phyloP scores from a whole-genome alignment of 2,113 vertebrate species.

The Menura novaehollandiae region DNA sequence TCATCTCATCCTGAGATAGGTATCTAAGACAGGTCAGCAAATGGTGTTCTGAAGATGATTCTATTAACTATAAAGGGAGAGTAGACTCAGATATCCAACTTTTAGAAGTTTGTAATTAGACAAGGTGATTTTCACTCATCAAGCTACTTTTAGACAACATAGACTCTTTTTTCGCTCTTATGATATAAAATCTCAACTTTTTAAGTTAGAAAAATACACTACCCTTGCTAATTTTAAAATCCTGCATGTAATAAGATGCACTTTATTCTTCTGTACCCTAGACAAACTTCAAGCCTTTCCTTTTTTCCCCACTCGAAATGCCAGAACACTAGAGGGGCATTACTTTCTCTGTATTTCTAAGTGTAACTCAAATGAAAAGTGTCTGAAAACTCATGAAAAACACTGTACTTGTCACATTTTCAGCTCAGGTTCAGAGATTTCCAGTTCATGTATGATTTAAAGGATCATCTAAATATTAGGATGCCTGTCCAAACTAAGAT shows the following conservation, averaged over 20 bases:
- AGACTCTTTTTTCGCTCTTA: neutral
- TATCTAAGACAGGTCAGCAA: constrained; percentile 17
- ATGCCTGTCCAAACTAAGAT: neutral
- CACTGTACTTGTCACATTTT: neutral
- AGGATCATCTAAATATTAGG: constrained; percentile 6
- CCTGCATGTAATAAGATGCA: neutral
- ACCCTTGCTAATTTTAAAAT: neutral
- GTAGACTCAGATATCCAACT: neutral
- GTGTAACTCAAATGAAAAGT: neutral
- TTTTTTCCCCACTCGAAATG: neutral
- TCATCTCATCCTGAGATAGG: neutral
- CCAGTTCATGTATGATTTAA: neutral
- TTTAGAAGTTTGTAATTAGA: constrained; percentile 9
- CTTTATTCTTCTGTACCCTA: neutral
- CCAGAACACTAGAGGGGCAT: neutral
- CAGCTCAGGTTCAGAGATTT: neutral
- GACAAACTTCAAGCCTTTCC: neutral
- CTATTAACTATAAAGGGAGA: constrained; percentile 4
- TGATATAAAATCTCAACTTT: neutral
- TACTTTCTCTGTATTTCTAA: neutral
- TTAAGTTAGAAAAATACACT: neutral
- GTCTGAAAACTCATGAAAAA: neutral
- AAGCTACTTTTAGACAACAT: neutral
- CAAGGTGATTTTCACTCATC: neutral
- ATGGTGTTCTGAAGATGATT: neutral